Base-by-base conservation (phyloP, 2,888 invertebrate species). In the Caenorhabditis sp. region DNA sequence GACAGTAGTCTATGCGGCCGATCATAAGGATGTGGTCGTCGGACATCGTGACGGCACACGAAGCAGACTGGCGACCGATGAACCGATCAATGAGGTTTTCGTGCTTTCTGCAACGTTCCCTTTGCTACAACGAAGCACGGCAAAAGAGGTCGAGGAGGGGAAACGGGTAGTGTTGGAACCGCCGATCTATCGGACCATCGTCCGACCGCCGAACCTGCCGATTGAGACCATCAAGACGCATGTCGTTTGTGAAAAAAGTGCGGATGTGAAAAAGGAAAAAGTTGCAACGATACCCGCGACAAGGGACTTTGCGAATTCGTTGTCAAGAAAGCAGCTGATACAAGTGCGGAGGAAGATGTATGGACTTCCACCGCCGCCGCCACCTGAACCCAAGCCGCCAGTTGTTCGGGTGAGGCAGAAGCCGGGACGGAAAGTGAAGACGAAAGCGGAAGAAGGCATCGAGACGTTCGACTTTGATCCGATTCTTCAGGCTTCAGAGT, bases 331-430 rank as follows among this genome's bases (percentile, higher is more conserved):
- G 1, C 22, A 46, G 15, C 32, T 58, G 8, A 58, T 58, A 13
- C 2, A 13, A 7, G 26, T 62, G 4, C 37, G 50, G 9, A 22
- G 20, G 2, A 37, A 26, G 9, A 26, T 37, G 1, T 41, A 39
- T 17, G 8, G 27, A 4, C 8, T 50, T 17, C 50, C 61, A 22
- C 26, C n/a, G 6, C 17, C 17, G 5, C 48, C 41, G 7, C 7
- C 1, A n/a, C n/a, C n/a, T n/a, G 11, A 52, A 32, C 22, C 11
- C 24, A 15, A 30, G 26, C 39, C 20, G n/a, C 41, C n/a, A 45
- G n/a, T n/a, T n/a, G n/a, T n/a, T n/a, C n/a, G n/a, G n/a, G 35
- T 1, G 7, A 59, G n/a, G 46, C 32, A 65, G 39, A 66, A 56
- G 8, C 56, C 55, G 1, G 56, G 66, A 17, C 20, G 50, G 26